Conservation (phyloP, 2,888 invertebrate species). For the Protophormia terraenovae region DNA sequence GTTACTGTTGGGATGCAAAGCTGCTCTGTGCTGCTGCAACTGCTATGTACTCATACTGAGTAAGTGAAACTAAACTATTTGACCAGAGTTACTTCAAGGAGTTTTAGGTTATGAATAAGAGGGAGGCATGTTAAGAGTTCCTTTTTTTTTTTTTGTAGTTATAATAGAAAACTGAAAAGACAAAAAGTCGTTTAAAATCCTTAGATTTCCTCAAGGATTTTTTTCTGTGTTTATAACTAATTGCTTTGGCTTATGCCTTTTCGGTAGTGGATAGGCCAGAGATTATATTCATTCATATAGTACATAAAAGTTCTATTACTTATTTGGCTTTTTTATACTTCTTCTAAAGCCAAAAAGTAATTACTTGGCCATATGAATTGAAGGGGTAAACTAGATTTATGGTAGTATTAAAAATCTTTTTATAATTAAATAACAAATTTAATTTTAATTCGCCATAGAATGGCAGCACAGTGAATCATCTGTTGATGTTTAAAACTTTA, state of each 20-base stretch:
- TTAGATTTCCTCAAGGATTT: slow-evolving; percentile 58
- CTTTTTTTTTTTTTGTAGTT: neutral
- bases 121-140: neutral
- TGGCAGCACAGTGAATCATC: neutral
- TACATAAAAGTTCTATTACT: neutral
- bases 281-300: slow-evolving; percentile 19
- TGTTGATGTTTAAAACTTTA: neutral
- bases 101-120: neutral
- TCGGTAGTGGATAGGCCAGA: slow-evolving; percentile 47
- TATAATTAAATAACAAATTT: slow-evolving; percentile 50
- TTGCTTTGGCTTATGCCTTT: slow-evolving; percentile 61
- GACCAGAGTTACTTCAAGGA: slow-evolving; percentile 6
- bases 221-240: slow-evolving; percentile 57
- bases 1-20: neutral
- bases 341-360: slow-evolving; percentile 37
- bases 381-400: slow-evolving; percentile 45
- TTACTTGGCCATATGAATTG: slow-evolving; percentile 50
- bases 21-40: too few species aligned
- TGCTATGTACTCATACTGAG: neutral
- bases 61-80: slow-evolving; percentile 1
- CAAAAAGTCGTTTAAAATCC: slow-evolving; percentile 46
- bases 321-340: neutral
- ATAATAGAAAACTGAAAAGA: slow-evolving; percentile 1
- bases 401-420: neutral
- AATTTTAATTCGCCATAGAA: slow-evolving; percentile 16